These are phyloP conservation scores for Ectemnius cavifrons DNA, from an alignment of 2,888 invertebrate species.

Conservation along the genomic window DNA sequence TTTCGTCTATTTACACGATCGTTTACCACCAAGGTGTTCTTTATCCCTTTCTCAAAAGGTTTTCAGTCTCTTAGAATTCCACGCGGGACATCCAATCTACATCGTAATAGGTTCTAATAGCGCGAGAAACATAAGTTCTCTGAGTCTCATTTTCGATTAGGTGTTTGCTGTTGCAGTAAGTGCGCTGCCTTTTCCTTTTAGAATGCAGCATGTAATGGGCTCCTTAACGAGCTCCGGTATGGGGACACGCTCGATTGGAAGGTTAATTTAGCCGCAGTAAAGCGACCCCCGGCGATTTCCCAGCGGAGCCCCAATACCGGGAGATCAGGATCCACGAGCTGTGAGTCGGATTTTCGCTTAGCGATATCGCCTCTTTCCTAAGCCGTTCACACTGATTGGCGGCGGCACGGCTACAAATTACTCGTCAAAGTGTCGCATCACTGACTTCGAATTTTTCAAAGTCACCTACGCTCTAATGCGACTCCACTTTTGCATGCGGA, in stretches of 20 bases:
- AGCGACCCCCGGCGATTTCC: constrained; percentile 53
- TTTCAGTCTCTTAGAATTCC: too few relatives aligned
- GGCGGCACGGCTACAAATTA: constrained; percentile 72
- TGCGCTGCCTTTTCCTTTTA: constrained; percentile 28
- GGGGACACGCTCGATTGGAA: constrained; percentile 63
- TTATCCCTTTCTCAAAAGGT: too few relatives aligned
- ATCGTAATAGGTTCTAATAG: too few relatives aligned
- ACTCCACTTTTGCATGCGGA: constrained; percentile 33
- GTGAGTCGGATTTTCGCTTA: constrained; percentile 67
- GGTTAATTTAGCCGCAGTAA: constrained; percentile 67
- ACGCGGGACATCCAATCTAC: too few relatives aligned
- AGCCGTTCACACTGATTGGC: constrained; percentile 69
- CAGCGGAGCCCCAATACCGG: constrained; percentile 53
- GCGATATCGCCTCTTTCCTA: constrained; percentile 57
- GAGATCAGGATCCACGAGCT: constrained; percentile 48
- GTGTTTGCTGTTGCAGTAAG: too few relatives aligned
- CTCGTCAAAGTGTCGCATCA: constrained; percentile 59
- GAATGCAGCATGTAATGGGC: constrained; percentile 44
- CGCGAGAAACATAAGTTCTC: too few relatives aligned
- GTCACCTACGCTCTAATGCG: constrained; percentile 12
- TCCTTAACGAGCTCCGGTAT: constrained; percentile 61
- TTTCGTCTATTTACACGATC: too few relatives aligned
- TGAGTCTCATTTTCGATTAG: too few relatives aligned
- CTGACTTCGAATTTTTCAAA: constrained; percentile 38
- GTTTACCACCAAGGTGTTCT: too few relatives aligned